A percentile compares a stretch with the other conserved stretches of the same genome.
Evolutionary conservation across 2,797 vertebrate genomes (phyloP).

Genomic region (Lerista edwardsae): DNA sequence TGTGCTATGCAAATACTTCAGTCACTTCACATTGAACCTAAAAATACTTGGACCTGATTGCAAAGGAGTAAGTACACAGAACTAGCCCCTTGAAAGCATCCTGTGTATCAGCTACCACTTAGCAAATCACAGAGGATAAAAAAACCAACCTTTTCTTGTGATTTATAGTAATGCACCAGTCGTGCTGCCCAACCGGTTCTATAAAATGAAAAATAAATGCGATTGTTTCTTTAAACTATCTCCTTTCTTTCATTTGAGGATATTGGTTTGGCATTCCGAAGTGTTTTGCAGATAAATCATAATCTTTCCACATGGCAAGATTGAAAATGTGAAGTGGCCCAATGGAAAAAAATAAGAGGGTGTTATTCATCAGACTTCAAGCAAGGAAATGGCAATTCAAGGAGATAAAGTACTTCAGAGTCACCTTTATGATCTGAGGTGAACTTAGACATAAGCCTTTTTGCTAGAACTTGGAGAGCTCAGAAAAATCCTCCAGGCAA

Average conservation of each 20-base stretch:
- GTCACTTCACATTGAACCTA: not conserved
- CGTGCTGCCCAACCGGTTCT: slow-evolving; percentile 1
- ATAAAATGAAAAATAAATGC: slow-evolving; percentile 20
- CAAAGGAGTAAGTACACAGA: not conserved
- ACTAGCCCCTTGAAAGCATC: not conserved
- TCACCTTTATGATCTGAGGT: slow-evolving; percentile 23
- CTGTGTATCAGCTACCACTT: not conserved
- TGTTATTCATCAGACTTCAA: slow-evolving; percentile 29
- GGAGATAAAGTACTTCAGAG: slow-evolving; percentile 34
- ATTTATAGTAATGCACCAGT: not conserved
- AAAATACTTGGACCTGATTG: not conserved
- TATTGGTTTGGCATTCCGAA: not conserved
- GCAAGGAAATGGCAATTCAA: slow-evolving; percentile 32
- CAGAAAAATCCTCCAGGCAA: slow-evolving; percentile 38
- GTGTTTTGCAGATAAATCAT: slow-evolving; percentile 35
- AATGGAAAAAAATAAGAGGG: not conserved
- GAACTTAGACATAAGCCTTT: slow-evolving; percentile 22
- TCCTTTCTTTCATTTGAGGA: slow-evolving; percentile 1
- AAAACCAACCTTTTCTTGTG: not conserved
- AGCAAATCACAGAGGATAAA: not conserved
- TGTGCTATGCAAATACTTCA: not conserved
- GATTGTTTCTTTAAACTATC: slow-evolving; percentile 28
- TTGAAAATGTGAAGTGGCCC: not conserved
- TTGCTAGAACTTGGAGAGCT: slow-evolving; percentile 33
- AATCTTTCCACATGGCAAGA: not conserved